A percentile compares a stretch with the other conserved stretches of the same genome.
Conservation (phyloP, 2,113 vertebrate genomes). For the Calidris pugnax region DNA sequence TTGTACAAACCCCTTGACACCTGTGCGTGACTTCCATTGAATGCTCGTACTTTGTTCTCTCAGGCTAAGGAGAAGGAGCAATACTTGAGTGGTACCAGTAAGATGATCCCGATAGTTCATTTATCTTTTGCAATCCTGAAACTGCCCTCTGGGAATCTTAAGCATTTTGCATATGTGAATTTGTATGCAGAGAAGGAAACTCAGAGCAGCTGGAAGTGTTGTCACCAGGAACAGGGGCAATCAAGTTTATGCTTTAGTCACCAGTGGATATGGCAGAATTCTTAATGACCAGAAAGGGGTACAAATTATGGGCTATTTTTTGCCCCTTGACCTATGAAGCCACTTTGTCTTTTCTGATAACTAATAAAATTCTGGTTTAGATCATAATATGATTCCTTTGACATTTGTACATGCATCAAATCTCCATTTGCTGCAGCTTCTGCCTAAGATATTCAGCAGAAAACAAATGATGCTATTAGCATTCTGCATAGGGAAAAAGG, state of each 20-base stretch:
- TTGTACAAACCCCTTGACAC: not conserved
- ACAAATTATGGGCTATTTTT: not conserved
- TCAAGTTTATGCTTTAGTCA: slow-evolving; percentile 34
- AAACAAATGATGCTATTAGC: slow-evolving; percentile 46
- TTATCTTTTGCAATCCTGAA: slow-evolving; percentile 16
- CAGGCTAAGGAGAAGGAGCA: not conserved
- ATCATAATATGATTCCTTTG: not conserved
- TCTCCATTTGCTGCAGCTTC: slow-evolving; percentile 12
- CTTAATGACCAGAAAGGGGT: not conserved
- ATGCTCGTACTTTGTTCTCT: not conserved
- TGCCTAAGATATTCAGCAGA: not conserved
- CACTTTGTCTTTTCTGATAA: not conserved
- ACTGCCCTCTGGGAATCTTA: slow-evolving; percentile 27
- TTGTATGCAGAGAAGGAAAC: slow-evolving; percentile 49
- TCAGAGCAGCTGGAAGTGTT: slow-evolving; percentile 27
- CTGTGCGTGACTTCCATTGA: not conserved
- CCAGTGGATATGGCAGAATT: not conserved
- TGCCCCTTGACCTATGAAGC: not conserved
- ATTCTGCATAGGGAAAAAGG: not conserved
- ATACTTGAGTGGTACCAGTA: not conserved
- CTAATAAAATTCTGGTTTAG: not conserved
- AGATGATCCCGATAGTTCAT: not conserved
- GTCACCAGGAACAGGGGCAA: not conserved
- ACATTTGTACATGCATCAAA: slow-evolving; percentile 24
- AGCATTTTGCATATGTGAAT: slow-evolving; percentile 20